Evolutionary conservation across 1,140 invertebrate genomes (phyloP).

Genomic region (Drosophila seguyi): DNA sequence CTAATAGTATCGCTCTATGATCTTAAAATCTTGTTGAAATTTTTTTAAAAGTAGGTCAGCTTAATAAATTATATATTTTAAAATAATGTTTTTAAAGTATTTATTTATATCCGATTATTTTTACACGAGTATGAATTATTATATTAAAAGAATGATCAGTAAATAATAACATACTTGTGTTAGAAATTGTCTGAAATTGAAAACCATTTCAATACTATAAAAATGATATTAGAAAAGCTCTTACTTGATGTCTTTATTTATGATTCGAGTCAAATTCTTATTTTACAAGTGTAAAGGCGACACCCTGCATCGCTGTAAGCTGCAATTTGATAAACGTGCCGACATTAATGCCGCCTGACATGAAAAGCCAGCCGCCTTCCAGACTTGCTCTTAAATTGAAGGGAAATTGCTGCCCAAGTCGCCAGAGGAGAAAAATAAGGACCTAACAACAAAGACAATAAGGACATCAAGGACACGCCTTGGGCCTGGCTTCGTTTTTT

Average conservation of each 20-base stretch:
- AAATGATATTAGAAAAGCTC: neutral
- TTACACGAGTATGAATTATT: too few relatives aligned
- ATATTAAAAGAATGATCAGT: too few relatives aligned
- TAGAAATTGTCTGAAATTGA: neutral
- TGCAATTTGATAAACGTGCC: constrained; percentile 79
- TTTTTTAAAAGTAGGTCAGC: neutral
- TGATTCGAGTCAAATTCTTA: neutral
- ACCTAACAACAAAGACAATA: constrained; percentile 16
- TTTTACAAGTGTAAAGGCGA: constrained; percentile 2
- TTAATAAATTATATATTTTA: neutral
- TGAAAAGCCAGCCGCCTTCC: constrained; percentile 53
- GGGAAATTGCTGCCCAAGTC: constrained; percentile 43
- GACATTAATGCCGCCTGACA: constrained; percentile 70
- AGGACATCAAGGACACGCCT: constrained; percentile 27
- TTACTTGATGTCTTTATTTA: neutral
- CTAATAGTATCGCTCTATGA: neutral
- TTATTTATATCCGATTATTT: too few relatives aligned
- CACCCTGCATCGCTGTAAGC: constrained; percentile 41
- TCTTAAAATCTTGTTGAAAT: neutral
- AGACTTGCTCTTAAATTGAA: constrained; percentile 15
- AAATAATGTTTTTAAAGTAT: neutral
- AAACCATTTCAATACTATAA: neutral
- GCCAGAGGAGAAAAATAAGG: constrained; percentile 24
- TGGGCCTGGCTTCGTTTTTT: constrained; percentile 12
- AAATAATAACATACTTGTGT: too few relatives aligned